Evolutionary conservation across 1,140 invertebrate species (phyloP).

Genomic region (Homarus americanus): DNA sequence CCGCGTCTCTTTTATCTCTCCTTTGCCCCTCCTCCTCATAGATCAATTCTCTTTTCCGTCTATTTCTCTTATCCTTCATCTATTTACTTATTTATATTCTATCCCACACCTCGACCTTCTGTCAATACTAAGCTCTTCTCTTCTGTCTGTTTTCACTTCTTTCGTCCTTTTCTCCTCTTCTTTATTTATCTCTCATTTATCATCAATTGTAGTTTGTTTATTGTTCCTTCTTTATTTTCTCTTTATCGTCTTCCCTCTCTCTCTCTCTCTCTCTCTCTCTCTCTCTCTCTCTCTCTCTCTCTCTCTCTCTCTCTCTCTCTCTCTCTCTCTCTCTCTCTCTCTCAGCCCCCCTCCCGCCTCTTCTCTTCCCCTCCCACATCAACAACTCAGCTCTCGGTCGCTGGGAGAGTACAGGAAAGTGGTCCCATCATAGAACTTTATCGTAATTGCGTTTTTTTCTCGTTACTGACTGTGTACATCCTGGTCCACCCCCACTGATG

Average conservation of each 20-base stretch:
- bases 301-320: slow-evolving; percentile 1
- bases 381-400: neutral
- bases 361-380: neutral
- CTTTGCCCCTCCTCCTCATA: too few relatives aligned
- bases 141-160: too few relatives aligned
- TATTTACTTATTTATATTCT: too few relatives aligned
- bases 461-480: slow-evolving; percentile 31
- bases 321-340: neutral
- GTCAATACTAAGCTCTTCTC: too few relatives aligned
- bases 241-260: neutral
- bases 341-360: neutral
- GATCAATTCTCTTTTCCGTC: too few relatives aligned
- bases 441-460: slow-evolving; percentile 19
- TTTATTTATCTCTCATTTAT: neutral
- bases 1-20: too few relatives aligned
- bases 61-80: too few relatives aligned
- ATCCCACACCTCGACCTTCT: too few relatives aligned
- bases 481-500: neutral
- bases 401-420: slow-evolving; percentile 43
- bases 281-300: neutral
- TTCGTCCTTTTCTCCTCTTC: neutral
- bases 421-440: slow-evolving; percentile 27
- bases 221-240: neutral
- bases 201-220: neutral
- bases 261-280: neutral